A percentile compares a stretch with the other conserved stretches of the same genome.
Conservation (phyloP, 2,888 invertebrate species). For the Odontocerum albicorne region DNA sequence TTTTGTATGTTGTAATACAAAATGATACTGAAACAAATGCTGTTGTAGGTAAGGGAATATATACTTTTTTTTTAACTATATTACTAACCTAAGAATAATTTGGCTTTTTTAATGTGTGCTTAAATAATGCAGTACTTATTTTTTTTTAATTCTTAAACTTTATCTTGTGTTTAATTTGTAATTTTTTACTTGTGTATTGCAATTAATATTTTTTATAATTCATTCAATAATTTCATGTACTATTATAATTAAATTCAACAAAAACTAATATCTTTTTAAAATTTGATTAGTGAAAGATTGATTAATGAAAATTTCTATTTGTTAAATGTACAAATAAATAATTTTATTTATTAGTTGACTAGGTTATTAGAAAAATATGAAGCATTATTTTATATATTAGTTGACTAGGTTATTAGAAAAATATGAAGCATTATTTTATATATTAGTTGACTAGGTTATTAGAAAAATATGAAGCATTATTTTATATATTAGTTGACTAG, state of each 20-base stretch:
- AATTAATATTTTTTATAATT: not conserved
- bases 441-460: too few species aligned
- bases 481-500: too few species aligned
- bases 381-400: too few species aligned
- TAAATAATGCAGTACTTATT: not conserved
- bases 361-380: too few species aligned
- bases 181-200: too few species aligned
- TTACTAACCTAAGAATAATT: not conserved
- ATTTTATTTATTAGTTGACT: too few species aligned
- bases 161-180: slow-evolving; percentile 6
- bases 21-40: slow-evolving; percentile 41
- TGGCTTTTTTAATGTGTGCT: not conserved
- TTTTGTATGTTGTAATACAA: slow-evolving; percentile 55
- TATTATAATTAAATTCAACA: not conserved
- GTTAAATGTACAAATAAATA: too few species aligned
- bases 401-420: too few species aligned
- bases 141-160: not conserved
- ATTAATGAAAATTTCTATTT: too few species aligned
- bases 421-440: too few species aligned
- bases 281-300: too few species aligned
- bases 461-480: too few species aligned
- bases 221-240: not conserved
- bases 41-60: slow-evolving; percentile 6
- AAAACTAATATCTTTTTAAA: not conserved
- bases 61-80: not conserved